A percentile compares a stretch with the other conserved stretches of the same genome.
Evolutionary conservation across 2,888 invertebrate species (phyloP).

Genomic region (Noctua pronuba): DNA sequence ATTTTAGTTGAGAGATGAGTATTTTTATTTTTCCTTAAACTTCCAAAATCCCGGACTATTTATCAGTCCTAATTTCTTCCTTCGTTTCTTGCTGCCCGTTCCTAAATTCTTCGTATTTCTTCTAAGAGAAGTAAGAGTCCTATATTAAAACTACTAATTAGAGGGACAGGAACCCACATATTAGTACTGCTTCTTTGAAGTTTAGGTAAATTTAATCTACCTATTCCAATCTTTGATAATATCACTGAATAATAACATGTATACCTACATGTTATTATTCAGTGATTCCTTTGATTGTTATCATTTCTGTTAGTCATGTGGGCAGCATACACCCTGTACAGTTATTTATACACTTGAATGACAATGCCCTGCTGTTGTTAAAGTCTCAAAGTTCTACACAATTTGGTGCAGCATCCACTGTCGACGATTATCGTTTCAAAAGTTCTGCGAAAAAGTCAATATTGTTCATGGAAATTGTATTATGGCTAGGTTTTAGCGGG

Average conservation of each 20-base stretch:
- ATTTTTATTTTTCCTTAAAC: background rate
- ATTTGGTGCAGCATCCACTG: background rate
- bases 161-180: too few relatives aligned
- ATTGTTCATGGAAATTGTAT: background rate
- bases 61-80: too few relatives aligned
- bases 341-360: background rate
- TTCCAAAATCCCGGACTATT: background rate
- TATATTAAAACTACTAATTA: too few relatives aligned
- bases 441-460: background rate
- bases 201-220: background rate
- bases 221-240: background rate
- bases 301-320: background rate
- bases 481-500: background rate
- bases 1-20: background rate
- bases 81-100: too few relatives aligned
- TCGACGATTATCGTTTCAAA: background rate
- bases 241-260: background rate
- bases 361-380: background rate
- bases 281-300: background rate
- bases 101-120: too few relatives aligned
- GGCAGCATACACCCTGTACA: background rate
- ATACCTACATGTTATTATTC: background rate
- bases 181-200: background rate
- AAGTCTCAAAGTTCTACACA: background rate
- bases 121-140: too few relatives aligned